A percentile compares a stretch with the other conserved stretches of the same genome.
Evolutionary conservation across 2,797 vertebrate species (phyloP).

Genomic region (Echiichthys vipera): DNA sequence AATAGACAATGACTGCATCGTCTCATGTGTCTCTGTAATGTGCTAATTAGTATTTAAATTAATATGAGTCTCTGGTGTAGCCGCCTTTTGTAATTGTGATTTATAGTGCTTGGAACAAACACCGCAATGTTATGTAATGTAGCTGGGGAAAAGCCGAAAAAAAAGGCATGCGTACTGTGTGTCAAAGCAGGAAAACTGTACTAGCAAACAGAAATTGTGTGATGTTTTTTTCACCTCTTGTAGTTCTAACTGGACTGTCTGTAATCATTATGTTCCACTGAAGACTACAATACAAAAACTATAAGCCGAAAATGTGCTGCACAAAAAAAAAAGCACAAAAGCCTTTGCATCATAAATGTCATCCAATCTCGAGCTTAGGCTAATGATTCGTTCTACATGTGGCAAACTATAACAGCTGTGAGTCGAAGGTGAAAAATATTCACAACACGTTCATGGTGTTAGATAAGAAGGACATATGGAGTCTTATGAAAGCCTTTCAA

Average conservation of each 20-base stretch:
- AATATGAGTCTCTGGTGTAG: conserved; percentile 43
- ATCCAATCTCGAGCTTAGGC: neutral
- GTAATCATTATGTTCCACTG: neutral
- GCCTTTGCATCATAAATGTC: neutral
- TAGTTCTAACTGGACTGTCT: neutral
- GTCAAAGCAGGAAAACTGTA: neutral
- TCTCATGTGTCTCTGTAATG: conserved; percentile 57
- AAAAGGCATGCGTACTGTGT: neutral
- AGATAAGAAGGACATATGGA: neutral
- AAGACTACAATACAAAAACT: neutral
- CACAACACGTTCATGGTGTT: neutral
- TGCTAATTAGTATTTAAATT: conserved; percentile 68
- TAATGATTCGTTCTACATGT: neutral
- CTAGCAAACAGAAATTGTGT: neutral
- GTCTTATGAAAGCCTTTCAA: neutral
- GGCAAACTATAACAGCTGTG: neutral
- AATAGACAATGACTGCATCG: conserved; percentile 1
- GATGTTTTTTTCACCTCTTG: neutral
- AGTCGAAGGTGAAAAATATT: neutral
- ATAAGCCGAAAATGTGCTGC: neutral
- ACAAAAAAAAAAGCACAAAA: neutral
- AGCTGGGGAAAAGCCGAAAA: neutral
- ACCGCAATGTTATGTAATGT: conserved; percentile 26
- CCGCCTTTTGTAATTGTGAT: conserved; percentile 52
- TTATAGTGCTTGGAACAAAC: conserved; percentile 46